Percentiles rank a stretch among this genome's conserved stretches.
These are phyloP conservation scores for Cyprinodon tularosa DNA, from an alignment of 2,113 vertebrate species.

Conservation along the genomic window DNA sequence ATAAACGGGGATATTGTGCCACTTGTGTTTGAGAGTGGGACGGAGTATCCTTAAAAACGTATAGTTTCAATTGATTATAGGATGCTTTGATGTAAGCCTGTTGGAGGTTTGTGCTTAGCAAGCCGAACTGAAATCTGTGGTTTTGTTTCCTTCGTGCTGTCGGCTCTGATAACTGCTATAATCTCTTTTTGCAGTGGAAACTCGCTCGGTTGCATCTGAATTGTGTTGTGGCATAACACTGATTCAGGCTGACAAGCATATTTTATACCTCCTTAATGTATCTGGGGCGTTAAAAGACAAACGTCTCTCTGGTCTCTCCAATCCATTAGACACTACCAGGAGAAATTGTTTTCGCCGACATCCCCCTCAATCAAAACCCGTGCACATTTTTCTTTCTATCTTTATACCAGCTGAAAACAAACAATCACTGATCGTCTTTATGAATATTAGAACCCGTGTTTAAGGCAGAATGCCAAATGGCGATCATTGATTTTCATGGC, in stretches of 20 bases:
- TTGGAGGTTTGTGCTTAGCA: slow-evolving; percentile 19
- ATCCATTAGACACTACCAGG: slow-evolving; percentile 21
- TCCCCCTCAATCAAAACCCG: background rate
- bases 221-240: slow-evolving; percentile 32
- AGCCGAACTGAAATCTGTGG: slow-evolving; percentile 18
- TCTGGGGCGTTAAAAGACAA: slow-evolving; percentile 50
- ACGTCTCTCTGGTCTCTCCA: slow-evolving; percentile 24
- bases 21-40: background rate
- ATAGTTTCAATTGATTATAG: slow-evolving; percentile 10
- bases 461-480: slow-evolving; percentile 5
- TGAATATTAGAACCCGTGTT: slow-evolving; percentile 15
- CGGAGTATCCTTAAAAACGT: slow-evolving; percentile 11
- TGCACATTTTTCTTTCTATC: slow-evolving; percentile 15
- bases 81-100: slow-evolving; percentile 6
- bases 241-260: slow-evolving; percentile 49
- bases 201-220: slow-evolving; percentile 1
- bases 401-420: slow-evolving; percentile 20
- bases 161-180: slow-evolving; percentile 1
- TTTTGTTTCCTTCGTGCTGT: slow-evolving; percentile 4
- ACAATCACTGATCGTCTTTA: slow-evolving; percentile 21
- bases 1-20: slow-evolving; percentile 3
- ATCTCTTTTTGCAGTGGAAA: slow-evolving; percentile 8
- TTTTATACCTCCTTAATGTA: slow-evolving; percentile 46
- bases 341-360: slow-evolving; percentile 29
- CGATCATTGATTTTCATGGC: slow-evolving; percentile 37